A percentile compares a stretch with the other conserved stretches of the same genome.
Evolutionary conservation across 2,797 vertebrate genomes (phyloP).

Genomic region (Acanthiza pusilla): DNA sequence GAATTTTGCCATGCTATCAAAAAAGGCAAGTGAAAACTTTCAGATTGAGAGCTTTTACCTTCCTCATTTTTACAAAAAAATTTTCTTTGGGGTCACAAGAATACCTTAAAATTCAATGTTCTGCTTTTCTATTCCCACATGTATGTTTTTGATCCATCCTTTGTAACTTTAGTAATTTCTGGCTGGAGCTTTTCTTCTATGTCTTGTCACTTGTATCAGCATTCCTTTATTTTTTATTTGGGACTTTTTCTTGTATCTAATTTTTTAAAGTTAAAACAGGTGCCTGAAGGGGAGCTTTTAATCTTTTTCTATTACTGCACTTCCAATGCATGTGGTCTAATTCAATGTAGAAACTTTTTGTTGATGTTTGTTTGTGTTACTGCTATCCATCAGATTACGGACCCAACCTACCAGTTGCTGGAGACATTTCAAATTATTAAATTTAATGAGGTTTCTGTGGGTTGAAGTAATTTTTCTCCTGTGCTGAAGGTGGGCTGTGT

Average conservation of each 20-base stretch:
- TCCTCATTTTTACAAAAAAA: background rate
- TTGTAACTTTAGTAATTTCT: background rate
- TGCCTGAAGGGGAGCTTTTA: background rate
- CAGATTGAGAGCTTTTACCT: background rate
- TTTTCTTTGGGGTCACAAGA: background rate
- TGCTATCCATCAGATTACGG: accelerated
- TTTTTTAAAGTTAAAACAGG: background rate
- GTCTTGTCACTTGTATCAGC: background rate
- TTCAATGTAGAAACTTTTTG: background rate
- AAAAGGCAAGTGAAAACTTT: background rate
- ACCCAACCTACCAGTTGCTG: background rate
- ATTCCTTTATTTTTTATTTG: background rate
- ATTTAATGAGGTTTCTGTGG: background rate
- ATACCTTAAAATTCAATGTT: background rate
- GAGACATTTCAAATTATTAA: background rate
- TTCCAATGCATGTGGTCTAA: background rate
- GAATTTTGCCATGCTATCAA: background rate
- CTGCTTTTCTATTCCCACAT: background rate
- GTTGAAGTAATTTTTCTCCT: background rate
- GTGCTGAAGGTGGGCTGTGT: background rate
- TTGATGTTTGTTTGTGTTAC: background rate
- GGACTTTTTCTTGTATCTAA: background rate
- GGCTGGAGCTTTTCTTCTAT: background rate
- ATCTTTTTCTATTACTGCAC: background rate
- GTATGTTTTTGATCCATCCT: background rate